These are phyloP conservation scores for Phrynocephalus forsythii DNA, from an alignment of 2,797 vertebrate genomes.

Conservation along the genomic window DNA sequence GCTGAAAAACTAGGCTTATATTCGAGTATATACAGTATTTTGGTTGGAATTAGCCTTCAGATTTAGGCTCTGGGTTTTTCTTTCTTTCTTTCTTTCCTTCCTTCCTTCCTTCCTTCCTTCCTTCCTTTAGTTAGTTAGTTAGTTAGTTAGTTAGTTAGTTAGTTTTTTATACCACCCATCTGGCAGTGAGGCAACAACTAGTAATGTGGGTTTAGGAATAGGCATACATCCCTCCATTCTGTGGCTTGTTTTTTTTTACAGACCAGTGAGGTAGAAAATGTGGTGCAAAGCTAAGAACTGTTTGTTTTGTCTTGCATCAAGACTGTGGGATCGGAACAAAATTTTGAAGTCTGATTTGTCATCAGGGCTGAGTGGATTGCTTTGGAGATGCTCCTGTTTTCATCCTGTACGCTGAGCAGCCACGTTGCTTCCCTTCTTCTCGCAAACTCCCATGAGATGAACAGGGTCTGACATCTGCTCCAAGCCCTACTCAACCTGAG, in stretches of 20 bases:
- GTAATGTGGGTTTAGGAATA: neutral
- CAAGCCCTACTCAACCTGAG: constrained; percentile 57
- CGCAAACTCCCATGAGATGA: constrained; percentile 50
- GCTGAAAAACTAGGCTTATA: too few relatives aligned
- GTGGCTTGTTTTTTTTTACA: neutral
- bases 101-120: too few relatives aligned
- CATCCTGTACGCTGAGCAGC: neutral
- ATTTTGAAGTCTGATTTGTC: neutral
- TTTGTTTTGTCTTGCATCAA: neutral
- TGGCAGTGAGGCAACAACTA: too few relatives aligned
- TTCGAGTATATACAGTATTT: too few relatives aligned
- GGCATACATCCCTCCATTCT: neutral
- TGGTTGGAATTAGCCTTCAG: neutral
- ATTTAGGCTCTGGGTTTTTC: neutral
- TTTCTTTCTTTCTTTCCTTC: too few relatives aligned
- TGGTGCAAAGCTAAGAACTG: neutral
- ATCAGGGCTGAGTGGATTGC: neutral
- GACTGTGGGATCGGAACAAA: neutral
- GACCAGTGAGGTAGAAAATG: neutral
- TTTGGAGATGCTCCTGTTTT: neutral
- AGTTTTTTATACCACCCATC: too few relatives aligned
- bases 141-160: too few relatives aligned
- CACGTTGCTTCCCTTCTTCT: constrained; percentile 20
- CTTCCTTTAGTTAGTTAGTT: too few relatives aligned
- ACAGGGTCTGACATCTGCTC: constrained; percentile 66